These are phyloP conservation scores for Myiozetetes cayanensis DNA, from an alignment of 2,113 vertebrate species.

Conservation along the genomic window DNA sequence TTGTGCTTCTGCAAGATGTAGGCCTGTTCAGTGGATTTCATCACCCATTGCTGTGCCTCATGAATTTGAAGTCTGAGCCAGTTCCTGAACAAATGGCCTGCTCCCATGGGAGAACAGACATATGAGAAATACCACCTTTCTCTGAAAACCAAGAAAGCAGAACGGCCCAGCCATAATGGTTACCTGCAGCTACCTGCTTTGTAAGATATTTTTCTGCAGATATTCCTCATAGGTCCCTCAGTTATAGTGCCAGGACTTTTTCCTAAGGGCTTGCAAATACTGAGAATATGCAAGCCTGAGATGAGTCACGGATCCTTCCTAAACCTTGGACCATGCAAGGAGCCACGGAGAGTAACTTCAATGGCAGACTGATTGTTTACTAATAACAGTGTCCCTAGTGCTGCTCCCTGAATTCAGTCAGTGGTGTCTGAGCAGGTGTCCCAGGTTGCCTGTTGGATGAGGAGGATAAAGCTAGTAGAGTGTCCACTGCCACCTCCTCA, in stretches of 20 bases:
- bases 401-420: background rate
- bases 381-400: background rate
- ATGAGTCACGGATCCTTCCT: background rate
- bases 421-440: background rate
- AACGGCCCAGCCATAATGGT: background rate
- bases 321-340: background rate
- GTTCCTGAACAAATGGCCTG: background rate
- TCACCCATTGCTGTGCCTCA: background rate
- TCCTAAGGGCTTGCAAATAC: background rate
- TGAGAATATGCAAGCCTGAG: background rate
- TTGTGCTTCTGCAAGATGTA: background rate
- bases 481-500: background rate
- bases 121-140: background rate
- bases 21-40: background rate
- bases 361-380: background rate
- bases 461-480: background rate
- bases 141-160: background rate
- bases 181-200: background rate
- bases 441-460: background rate
- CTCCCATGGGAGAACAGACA: background rate
- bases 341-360: background rate
- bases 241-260: background rate
- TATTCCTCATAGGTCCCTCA: background rate
- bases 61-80: background rate
- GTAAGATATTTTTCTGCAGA: background rate